These are phyloP conservation scores for Protosalanx chinensis DNA, from an alignment of 2,797 vertebrate species.

Conservation along the genomic window DNA sequence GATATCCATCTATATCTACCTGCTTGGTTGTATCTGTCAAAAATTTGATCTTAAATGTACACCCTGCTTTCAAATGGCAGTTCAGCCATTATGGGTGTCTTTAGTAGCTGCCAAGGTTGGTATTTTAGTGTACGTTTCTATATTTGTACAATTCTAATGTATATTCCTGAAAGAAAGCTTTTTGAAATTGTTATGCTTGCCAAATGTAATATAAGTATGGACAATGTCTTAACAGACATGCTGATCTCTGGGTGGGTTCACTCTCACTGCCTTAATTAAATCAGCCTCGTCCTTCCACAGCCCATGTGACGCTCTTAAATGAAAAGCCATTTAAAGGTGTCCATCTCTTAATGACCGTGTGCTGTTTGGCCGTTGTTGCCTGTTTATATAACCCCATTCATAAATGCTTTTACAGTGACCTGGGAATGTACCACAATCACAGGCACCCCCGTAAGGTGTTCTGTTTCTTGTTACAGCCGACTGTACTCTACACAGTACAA, in stretches of 20 bases:
- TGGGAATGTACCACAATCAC: too few relatives aligned
- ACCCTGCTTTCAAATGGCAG: neutral
- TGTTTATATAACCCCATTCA: neutral
- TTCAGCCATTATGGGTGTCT: too few relatives aligned
- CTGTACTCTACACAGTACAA: neutral
- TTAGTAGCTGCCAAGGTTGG: conserved; percentile 14
- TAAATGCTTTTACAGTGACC: too few relatives aligned
- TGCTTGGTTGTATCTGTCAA: conserved; percentile 27
- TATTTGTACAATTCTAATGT: conserved; percentile 17
- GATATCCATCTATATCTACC: conserved; percentile 11
- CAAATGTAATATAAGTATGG: neutral
- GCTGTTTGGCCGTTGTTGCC: neutral
- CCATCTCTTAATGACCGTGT: neutral
- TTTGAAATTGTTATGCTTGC: conserved; percentile 1
- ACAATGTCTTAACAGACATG: neutral
- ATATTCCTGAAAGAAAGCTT: neutral
- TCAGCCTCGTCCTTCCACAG: neutral
- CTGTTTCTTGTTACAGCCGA: neutral
- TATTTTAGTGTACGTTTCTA: conserved; percentile 15
- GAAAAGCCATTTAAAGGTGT: neutral
- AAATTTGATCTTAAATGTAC: neutral
- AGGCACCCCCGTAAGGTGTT: neutral
- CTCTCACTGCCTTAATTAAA: neutral
- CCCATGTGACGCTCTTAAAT: neutral
- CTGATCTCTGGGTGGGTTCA: neutral